Evolutionary conservation across 2,797 vertebrate genomes (phyloP).

Genomic region (Perodicticus potto): DNA sequence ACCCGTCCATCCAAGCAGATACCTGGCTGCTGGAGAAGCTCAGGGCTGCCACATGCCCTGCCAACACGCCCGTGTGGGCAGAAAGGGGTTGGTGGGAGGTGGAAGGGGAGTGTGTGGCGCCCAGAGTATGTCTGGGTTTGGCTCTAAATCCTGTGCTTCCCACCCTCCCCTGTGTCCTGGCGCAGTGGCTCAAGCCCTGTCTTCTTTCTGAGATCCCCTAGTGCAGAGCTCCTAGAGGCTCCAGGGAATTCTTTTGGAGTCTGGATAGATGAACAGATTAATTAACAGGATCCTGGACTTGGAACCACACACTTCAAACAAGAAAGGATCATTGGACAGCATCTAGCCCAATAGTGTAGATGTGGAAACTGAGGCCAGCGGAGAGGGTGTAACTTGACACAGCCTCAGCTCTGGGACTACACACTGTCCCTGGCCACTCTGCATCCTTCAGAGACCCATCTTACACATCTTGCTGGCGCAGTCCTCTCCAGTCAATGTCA

Average conservation of each 20-base stretch:
- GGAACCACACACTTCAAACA: neutral
- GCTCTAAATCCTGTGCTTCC: neutral
- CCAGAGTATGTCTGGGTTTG: neutral
- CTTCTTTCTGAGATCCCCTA: neutral
- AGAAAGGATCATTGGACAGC: neutral
- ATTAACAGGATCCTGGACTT: neutral
- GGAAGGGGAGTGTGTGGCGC: accelerated
- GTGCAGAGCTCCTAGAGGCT: neutral
- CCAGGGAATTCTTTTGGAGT: neutral
- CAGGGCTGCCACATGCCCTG: neutral
- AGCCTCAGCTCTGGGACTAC: neutral
- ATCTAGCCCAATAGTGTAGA: neutral
- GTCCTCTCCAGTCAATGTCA: neutral
- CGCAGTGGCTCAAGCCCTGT: neutral
- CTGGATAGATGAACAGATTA: neutral
- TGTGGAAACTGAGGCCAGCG: neutral
- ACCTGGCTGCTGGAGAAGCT: no score
- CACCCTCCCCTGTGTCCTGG: neutral
- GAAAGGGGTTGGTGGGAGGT: neutral
- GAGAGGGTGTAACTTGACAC: neutral
- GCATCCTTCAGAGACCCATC: neutral
- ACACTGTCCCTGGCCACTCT: neutral
- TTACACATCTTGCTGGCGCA: no score
- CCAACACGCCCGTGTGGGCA: neutral
- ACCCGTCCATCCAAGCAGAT: conserved; percentile 65